A percentile compares a stretch with the other conserved stretches of the same genome.
These are phyloP conservation scores for Macrosiphum euphorbiae DNA, from an alignment of 2,888 invertebrate species.

Conservation along the genomic window DNA sequence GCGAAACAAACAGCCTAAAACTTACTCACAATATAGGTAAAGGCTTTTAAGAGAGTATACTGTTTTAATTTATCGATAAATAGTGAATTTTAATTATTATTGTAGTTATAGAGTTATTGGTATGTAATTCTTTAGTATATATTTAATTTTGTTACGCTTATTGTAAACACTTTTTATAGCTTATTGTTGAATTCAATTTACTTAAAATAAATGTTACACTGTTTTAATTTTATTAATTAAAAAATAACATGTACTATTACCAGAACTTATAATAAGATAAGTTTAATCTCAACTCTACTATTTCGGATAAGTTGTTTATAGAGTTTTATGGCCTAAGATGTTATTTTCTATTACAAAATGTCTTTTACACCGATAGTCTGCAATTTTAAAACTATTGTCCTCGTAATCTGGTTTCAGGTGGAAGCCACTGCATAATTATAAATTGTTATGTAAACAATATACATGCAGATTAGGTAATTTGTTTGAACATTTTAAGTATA, in stretches of 20 bases:
- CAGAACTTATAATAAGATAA: too few relatives aligned
- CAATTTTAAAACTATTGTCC: neutral
- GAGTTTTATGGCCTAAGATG: neutral
- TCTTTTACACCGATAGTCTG: neutral
- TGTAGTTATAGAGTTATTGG: neutral
- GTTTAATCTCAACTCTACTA: neutral
- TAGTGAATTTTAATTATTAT: neutral
- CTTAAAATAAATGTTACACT: neutral
- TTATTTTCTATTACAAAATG: neutral
- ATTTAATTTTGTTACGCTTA: neutral
- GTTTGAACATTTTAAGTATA: neutral
- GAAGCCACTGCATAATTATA: neutral
- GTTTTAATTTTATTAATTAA: neutral
- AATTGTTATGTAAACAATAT: neutral
- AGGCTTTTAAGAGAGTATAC: constrained; percentile 24
- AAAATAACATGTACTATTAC: neutral
- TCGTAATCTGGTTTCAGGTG: neutral
- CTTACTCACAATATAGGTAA: neutral
- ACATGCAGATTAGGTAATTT: neutral
- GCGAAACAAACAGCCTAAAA: constrained; percentile 28
- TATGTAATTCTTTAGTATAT: neutral
- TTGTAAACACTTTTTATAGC: neutral
- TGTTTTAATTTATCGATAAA: neutral
- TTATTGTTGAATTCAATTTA: neutral
- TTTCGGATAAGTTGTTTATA: neutral